Evolutionary conservation across 30 jellyfish, hydroid and myxozoan genomes (phyloP).

Genomic region (Clytia hemisphaerica): DNA sequence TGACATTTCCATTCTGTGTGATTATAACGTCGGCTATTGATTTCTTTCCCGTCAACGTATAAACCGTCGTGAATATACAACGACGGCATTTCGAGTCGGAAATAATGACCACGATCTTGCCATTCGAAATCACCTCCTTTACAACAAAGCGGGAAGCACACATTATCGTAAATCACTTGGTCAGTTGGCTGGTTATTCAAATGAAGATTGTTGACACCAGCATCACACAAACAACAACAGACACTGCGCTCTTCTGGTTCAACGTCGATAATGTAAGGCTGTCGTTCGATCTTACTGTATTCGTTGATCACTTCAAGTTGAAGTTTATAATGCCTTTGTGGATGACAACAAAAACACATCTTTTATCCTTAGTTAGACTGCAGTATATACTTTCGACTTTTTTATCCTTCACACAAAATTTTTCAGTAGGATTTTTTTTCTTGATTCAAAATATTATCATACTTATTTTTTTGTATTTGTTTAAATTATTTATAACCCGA

Average conservation of each 20-base stretch:
- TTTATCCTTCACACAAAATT: too few relatives aligned
- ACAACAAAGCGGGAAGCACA: slow-evolving; percentile 88
- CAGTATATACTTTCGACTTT: too few relatives aligned
- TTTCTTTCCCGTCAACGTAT: slow-evolving; percentile 81
- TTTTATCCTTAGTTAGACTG: too few relatives aligned
- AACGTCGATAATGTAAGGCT: slow-evolving; percentile 65
- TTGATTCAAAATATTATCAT: too few relatives aligned
- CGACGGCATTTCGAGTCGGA: slow-evolving; percentile 87
- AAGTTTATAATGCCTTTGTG: slow-evolving; percentile 59
- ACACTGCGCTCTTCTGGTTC: slow-evolving; percentile 30
- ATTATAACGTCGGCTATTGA: slow-evolving; percentile 47
- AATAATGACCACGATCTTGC: slow-evolving; percentile 93
- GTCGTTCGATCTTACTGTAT: slow-evolving; percentile 79
- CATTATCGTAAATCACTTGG: slow-evolving; percentile 54
- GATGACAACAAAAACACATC: slow-evolving; percentile 75
- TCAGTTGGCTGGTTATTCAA: slow-evolving; percentile 46
- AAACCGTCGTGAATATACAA: slow-evolving; percentile 63
- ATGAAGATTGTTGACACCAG: slow-evolving; percentile 45
- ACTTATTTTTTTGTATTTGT: too few relatives aligned
- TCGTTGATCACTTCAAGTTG: slow-evolving; percentile 85
- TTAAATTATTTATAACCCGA: too few relatives aligned
- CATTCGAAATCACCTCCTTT: slow-evolving; percentile 90
- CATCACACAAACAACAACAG: slow-evolving; percentile 42
- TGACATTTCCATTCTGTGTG: slow-evolving; percentile 79
- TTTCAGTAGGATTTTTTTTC: too few relatives aligned